Evolutionary conservation across 2,888 invertebrate genomes (phyloP).

Genomic region (Masnerella sp.): DNA sequence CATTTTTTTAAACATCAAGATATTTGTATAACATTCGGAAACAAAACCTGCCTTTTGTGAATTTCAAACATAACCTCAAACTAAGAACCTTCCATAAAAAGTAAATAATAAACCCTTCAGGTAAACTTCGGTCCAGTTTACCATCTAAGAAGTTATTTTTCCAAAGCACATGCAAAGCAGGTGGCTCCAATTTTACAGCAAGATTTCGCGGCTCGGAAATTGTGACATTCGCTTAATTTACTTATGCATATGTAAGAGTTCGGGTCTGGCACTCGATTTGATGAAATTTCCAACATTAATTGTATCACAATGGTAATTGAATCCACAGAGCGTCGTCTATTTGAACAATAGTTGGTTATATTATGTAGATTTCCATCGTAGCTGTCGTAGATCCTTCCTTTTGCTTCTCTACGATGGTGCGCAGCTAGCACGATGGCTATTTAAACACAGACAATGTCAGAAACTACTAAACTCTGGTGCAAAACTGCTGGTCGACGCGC

Average conservation of each 20-base stretch:
- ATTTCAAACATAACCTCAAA: no score
- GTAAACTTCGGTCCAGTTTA: no score
- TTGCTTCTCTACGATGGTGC: conserved; percentile 60
- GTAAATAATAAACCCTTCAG: no score
- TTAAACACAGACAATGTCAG: conserved; percentile 78
- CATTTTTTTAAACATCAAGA: no score
- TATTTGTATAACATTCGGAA: no score
- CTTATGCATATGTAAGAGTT: conserved; percentile 77
- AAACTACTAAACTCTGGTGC: conserved; percentile 73
- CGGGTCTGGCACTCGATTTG: conserved; percentile 76
- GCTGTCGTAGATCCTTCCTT: conserved; percentile 70
- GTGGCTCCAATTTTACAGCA: conserved; percentile 42
- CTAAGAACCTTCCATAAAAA: no score
- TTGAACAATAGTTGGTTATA: conserved; percentile 78
- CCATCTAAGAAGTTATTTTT: no score
- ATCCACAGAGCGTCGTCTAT: conserved; percentile 77
- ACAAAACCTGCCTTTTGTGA: no score
- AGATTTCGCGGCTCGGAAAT: conserved; percentile 66
- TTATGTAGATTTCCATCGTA: conserved; percentile 77
- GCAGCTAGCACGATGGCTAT: conserved; percentile 74
- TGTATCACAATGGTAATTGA: conserved; percentile 78
- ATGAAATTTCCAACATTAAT: conserved; percentile 78
- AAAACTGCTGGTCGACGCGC: conserved; percentile 63
- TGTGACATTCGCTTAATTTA: conserved; percentile 73
- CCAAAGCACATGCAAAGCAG: no score